Conservation (phyloP, 2,113 vertebrate species). For the Chaetodon auriga region DNA sequence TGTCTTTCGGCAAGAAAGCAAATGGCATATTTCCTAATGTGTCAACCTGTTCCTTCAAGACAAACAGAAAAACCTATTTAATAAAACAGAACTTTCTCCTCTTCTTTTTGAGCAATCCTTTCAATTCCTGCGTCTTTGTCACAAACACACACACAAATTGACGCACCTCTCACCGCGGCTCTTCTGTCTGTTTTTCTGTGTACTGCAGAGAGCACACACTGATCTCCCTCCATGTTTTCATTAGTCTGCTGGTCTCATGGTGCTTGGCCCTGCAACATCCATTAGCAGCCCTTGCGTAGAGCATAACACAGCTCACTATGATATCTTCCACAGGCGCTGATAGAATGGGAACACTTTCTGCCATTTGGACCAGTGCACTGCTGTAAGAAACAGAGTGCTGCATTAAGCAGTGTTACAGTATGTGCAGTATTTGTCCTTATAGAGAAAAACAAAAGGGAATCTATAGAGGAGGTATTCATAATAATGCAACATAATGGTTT, state of each 20-base stretch:
- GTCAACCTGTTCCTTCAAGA: background rate
- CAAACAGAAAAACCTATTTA: background rate
- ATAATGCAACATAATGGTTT: background rate
- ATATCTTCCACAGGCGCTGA: slow-evolving; percentile 46
- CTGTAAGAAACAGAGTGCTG: slow-evolving; percentile 9
- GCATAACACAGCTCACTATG: slow-evolving; percentile 51
- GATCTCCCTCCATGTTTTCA: slow-evolving; percentile 61
- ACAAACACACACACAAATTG: slow-evolving; percentile 8
- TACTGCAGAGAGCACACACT: slow-evolving; percentile 57
- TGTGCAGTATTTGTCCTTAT: background rate
- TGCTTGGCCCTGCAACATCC: slow-evolving; percentile 60
- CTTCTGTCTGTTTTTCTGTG: slow-evolving; percentile 50
- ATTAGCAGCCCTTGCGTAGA: slow-evolving; percentile 65
- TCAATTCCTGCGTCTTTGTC: slow-evolving; percentile 18
- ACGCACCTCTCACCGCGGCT: slow-evolving; percentile 36
- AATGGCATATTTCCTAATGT: slow-evolving; percentile 9
- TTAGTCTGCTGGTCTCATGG: slow-evolving; percentile 60
- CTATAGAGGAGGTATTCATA: background rate
- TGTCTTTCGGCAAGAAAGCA: background rate
- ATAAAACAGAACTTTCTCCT: background rate
- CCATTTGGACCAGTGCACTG: slow-evolving; percentile 13
- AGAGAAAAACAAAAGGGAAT: background rate
- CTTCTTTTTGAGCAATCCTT: background rate
- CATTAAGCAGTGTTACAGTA: background rate
- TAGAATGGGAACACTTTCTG: slow-evolving; percentile 43